phyloP scores from a whole-genome alignment of 2,797 vertebrate species.

The Anabacerthia variegaticeps region DNA sequence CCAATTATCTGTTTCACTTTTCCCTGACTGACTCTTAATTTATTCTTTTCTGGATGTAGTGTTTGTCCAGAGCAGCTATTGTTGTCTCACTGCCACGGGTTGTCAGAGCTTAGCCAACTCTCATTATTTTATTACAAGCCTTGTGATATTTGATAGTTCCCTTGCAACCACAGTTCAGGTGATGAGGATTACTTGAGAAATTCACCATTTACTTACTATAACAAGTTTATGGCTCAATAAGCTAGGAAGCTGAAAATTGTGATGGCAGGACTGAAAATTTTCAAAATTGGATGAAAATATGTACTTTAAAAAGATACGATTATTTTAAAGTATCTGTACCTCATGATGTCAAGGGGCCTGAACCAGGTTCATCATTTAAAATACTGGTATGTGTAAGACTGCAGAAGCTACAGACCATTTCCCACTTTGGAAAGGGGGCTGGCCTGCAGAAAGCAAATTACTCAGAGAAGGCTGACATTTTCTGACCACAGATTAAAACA shows the following conservation, averaged over 20 bases:
- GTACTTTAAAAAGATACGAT: neutral
- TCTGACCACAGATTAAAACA: neutral
- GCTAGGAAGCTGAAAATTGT: neutral
- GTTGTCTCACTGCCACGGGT: neutral
- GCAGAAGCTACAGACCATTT: neutral
- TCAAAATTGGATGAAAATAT: neutral
- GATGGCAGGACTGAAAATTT: neutral
- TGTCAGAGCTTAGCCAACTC: neutral
- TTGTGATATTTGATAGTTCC: slow-evolving; percentile 4
- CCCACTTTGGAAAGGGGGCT: neutral
- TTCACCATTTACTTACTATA: neutral
- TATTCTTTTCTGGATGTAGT: neutral
- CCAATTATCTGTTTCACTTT: neutral
- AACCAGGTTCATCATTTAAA: neutral
- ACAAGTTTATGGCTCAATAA: neutral
- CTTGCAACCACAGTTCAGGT: neutral
- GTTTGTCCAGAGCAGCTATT: neutral
- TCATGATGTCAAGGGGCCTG: neutral
- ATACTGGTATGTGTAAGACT: neutral
- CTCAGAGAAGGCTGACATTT: neutral
- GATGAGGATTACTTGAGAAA: neutral
- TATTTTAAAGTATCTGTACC: neutral
- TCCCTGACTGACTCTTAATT: neutral
- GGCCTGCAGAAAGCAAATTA: neutral
- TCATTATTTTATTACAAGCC: neutral